Evolutionary conservation across 2,113 vertebrate genomes (phyloP).

Genomic region (Strix uralensis): DNA sequence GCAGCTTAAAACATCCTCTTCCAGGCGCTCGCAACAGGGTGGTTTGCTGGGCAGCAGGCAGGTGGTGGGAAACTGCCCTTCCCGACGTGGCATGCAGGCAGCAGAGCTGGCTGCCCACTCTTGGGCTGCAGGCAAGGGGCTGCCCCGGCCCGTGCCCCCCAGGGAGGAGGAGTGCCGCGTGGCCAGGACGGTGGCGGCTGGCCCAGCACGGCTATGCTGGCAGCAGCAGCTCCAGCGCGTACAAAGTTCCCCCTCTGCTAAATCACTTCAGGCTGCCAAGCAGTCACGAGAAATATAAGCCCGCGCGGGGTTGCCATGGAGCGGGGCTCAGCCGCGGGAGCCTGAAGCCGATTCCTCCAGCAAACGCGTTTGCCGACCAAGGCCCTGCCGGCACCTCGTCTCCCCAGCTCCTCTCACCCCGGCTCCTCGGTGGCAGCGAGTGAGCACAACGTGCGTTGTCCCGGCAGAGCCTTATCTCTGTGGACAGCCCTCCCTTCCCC

Average conservation of each 20-base stretch:
- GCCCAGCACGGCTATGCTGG: not conserved
- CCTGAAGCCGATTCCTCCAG: not conserved
- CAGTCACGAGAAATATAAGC: constrained; percentile 62
- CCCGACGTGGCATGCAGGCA: fast-evolving
- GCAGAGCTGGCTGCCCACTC: fast-evolving
- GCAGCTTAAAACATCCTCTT: not conserved
- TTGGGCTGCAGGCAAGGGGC: not conserved
- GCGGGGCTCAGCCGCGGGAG: constrained; percentile 36
- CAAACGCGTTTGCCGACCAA: not conserved
- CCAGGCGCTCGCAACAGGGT: fast-evolving
- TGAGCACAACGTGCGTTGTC: fast-evolving
- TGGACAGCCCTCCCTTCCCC: not conserved
- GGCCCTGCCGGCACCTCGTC: not conserved
- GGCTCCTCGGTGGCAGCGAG: not conserved
- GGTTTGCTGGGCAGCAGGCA: not conserved
- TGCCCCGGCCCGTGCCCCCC: not conserved
- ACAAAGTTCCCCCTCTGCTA: constrained; percentile 44
- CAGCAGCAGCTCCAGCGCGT: not conserved
- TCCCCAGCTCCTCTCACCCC: not conserved
- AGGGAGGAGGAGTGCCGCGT: not conserved
- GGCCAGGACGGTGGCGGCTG: constrained; percentile 18
- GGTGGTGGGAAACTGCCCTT: not conserved
- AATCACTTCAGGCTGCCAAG: constrained; percentile 66
- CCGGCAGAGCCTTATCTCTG: not conserved
- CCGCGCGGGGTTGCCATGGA: constrained; percentile 52